These are phyloP conservation scores for Ceyx margarethae DNA, from an alignment of 2,113 vertebrate species.

Conservation along the genomic window DNA sequence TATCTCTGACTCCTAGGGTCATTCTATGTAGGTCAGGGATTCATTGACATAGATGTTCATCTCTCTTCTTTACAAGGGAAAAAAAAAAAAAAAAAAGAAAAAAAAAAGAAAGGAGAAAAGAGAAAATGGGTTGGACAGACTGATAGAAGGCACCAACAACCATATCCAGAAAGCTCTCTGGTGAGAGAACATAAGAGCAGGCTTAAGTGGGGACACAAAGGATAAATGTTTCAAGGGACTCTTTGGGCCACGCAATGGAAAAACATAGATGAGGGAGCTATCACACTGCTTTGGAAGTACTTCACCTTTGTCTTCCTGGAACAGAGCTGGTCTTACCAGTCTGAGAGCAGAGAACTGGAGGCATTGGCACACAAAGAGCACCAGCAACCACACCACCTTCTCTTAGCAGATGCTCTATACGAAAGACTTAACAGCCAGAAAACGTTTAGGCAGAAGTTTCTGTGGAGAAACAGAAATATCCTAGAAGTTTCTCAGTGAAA, in stretches of 20 bases:
- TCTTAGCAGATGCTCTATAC: neutral
- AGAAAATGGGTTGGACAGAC: constrained; percentile 46
- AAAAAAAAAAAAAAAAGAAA: neutral
- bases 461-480: neutral
- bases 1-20: constrained; percentile 65
- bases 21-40: constrained; percentile 69
- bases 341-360: neutral
- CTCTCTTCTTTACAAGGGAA: constrained; percentile 12
- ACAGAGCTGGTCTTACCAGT: neutral
- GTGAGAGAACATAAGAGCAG: neutral
- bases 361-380: fast-evolving
- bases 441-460: neutral
- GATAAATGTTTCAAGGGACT: neutral
- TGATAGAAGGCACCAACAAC: neutral
- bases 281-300: neutral
- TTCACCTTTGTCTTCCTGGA: neutral
- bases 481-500: neutral
- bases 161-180: neutral
- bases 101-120: neutral
- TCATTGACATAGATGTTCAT: constrained; percentile 62
- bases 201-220: fast-evolving
- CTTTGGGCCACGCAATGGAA: neutral
- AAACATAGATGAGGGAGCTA: fast-evolving
- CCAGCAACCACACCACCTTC: neutral
- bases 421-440: neutral